phyloP scores from a whole-genome alignment of 1,140 invertebrate species.

The Steinernema khuongi region DNA sequence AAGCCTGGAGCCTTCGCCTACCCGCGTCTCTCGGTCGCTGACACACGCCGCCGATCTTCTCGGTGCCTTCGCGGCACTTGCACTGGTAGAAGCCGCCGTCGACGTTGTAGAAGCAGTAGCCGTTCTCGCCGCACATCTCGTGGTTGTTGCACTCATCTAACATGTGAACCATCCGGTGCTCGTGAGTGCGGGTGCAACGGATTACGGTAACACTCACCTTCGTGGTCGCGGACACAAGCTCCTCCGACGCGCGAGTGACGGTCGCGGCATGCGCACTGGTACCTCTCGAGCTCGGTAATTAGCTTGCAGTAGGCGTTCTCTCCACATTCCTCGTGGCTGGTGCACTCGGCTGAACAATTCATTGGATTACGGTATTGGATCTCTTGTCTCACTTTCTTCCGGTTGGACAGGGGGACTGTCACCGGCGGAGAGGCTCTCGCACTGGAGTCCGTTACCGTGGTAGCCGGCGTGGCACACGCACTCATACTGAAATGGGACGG shows the following conservation, averaged over 20 bases:
- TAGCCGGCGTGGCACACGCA: slow-evolving; percentile 41
- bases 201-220: neutral
- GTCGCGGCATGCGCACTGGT: slow-evolving; percentile 11
- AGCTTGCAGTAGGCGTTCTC: slow-evolving; percentile 15
- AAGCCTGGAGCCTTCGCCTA: neutral
- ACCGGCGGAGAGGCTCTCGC: slow-evolving; percentile 32
- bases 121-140: slow-evolving; percentile 56
- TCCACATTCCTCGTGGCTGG: neutral
- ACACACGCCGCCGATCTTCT: slow-evolving; percentile 29
- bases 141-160: slow-evolving; percentile 28
- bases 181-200: neutral
- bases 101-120: slow-evolving; percentile 53
- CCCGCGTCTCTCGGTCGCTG: neutral
- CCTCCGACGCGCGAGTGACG: neutral
- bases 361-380: too few relatives aligned
- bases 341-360: neutral
- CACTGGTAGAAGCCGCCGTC: slow-evolving; percentile 50
- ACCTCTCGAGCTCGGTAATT: neutral
- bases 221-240: neutral
- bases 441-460: slow-evolving; percentile 32
- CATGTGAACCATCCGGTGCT: slow-evolving; percentile 23
- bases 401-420: slow-evolving; percentile 8
- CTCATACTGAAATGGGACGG: slow-evolving; percentile 30
- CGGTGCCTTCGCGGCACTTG: slow-evolving; percentile 53
- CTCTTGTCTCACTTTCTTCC: too few relatives aligned